Conservation (phyloP, 2,113 vertebrate species). For the Chrysemys picta region DNA sequence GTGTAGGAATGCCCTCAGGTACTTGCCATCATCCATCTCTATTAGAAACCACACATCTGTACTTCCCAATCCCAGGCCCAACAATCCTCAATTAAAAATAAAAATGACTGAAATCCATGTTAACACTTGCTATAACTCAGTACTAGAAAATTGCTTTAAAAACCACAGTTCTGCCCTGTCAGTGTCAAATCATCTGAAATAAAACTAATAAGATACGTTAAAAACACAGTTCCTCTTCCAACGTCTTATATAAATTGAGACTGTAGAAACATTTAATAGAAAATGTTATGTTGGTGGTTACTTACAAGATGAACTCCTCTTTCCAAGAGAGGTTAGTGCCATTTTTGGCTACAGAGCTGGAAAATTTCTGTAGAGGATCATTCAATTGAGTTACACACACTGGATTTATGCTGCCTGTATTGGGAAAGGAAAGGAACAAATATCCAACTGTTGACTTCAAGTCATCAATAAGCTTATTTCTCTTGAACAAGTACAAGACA, state of each 20-base stretch:
- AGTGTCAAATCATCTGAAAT: not conserved
- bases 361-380: slow-evolving; percentile 90
- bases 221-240: not conserved
- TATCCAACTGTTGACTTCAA: not conserved
- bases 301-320: slow-evolving; percentile 95
- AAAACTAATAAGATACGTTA: fast-evolving
- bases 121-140: not conserved
- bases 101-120: not conserved
- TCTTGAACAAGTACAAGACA: not conserved
- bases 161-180: not conserved
- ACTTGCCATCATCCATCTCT: not conserved
- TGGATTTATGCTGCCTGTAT: slow-evolving; percentile 80
- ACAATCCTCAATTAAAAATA: not conserved
- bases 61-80: not conserved
- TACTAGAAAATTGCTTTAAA: not conserved
- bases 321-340: slow-evolving; percentile 85
- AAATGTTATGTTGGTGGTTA: slow-evolving; percentile 1
- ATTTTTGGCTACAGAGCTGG: slow-evolving; percentile 80
- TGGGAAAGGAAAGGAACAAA: not conserved
- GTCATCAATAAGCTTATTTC: not conserved
- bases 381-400: slow-evolving; percentile 86
- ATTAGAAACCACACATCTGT: not conserved
- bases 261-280: not conserved
- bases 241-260: not conserved
- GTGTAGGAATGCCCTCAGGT: no score